Base-by-base conservation (phyloP, 2,113 vertebrate species). In the Alaudala cheleensis region DNA sequence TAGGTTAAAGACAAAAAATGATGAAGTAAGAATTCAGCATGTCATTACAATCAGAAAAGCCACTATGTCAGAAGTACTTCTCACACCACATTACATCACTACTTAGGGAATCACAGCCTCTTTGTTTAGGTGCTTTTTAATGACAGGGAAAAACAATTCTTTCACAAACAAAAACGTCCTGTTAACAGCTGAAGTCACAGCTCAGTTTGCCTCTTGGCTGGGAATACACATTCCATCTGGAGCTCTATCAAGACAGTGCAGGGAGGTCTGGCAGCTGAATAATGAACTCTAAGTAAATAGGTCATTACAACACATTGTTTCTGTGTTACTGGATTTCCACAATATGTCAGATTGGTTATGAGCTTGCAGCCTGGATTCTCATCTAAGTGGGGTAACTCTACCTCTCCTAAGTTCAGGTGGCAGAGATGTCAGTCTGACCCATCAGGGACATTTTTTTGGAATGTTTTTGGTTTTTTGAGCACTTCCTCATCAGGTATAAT, bases 241-340 rank as follows among this genome's bases (percentile, higher is more conserved):
- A 97, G 70, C 78, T 73, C 87, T 89, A 95, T 91, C 84, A 95
- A 72, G 93, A 90, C 89, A 95, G 91, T 84, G 42, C 93, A 92
- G 96, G 93, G 91, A 95, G 91, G 93, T 97, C 95, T 95, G 93
- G 89, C 95, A 95, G 93, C 96, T 97, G 94, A 93, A 95, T 96
- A 96, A 96, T 87, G 93, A 92, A 91, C 91, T 91, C 65, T 71
- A 72, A 93, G 53, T 85, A 96, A 97, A 93, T 81, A 93, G 73
- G 78, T 92, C 91, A 81, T 81, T 89, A 69, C 77, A 92, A 79
- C 91, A 96, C 50, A 24, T 95, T 89, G 94, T 95, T 97, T 92
- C 83, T 88, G 57, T 91, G 81, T 95, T 89, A 91, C 81, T 85
- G 73, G 49, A 81, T 91, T 95, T 93, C 73, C 69, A 79, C 81